Base-by-base conservation (phyloP, 2,888 invertebrate genomes). In the Troides oblongomaculatus region DNA sequence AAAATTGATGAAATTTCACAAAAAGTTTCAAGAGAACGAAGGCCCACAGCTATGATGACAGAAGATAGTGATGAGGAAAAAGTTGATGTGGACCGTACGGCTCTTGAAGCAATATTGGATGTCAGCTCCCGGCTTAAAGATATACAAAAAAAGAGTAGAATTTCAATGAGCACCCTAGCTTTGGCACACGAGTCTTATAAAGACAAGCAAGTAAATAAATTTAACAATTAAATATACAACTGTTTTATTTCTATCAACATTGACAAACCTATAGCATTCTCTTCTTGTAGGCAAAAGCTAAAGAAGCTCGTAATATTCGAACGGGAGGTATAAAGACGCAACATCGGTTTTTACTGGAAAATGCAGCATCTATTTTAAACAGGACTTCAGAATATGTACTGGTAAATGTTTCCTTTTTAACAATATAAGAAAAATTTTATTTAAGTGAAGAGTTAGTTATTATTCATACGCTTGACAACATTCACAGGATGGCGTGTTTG, bases 261-360 rank as follows among this genome's bases (percentile, higher is more conserved):
- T 65, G 72, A 58, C 30, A 17, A n/a, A 43, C 5, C 18, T 65
- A 5, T 64, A 67, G 36, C 23, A 30, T 60, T 74, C 76, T 72
- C 74, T 75, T 68, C 80, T 88, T 87, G 69, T 85, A 95, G 95
- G 88, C 88, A 30, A 94, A 93, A 85, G 94, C 93, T 64, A 95
- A 94, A 85, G 95, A 95, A 78, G 87, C 88, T 56, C 92, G 96
- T 67, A 89, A 74, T 79, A 86, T 76, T 76, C 95, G 79, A 86
- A 88, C 81, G 79, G 93, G 79, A 80, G 88, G 66, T 61, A 71
- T 92, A 72, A 90, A 87, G 80, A 84, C 86, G 43, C 89, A 89
- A 73, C 95, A 96, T 79, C 93, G 95, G 72, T 95, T 95, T 82
- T 85, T 97, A 1, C 85, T 97, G 72, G 95, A 96, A 76, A 93